A percentile compares a stretch with the other conserved stretches of the same genome.
These are phyloP conservation scores for Theodoxus fluviatilis DNA, from an alignment of 2,888 invertebrate genomes.

Conservation along the genomic window DNA sequence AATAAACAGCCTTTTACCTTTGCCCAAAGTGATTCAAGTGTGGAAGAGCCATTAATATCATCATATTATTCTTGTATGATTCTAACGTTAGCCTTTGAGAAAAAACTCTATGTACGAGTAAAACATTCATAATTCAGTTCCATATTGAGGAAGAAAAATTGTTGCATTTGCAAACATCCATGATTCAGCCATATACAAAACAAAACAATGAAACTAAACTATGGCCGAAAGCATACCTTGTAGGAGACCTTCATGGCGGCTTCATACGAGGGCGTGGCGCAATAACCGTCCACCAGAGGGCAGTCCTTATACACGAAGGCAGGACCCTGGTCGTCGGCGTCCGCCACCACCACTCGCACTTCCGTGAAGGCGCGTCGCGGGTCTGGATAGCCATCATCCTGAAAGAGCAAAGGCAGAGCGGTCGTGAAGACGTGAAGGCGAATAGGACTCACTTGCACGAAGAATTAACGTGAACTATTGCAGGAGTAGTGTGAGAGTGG, in stretches of 20 bases:
- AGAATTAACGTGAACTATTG: not conserved
- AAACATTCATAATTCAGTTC: no score
- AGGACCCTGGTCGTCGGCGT: constrained; percentile 90
- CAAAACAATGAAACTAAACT: not conserved
- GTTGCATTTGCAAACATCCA: no score
- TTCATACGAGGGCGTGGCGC: constrained; percentile 86
- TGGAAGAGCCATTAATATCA: no score
- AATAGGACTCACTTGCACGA: not conserved
- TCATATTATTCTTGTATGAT: no score
- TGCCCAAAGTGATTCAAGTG: no score
- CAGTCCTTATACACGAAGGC: constrained; percentile 90
- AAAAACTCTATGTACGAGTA: no score
- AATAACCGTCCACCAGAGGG: constrained; percentile 80
- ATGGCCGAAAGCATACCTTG: constrained; percentile 24
- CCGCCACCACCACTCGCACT: constrained; percentile 82
- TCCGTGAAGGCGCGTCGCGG: constrained; percentile 71
- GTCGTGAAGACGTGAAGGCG: no score
- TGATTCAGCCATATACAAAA: not conserved
- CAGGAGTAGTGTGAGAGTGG: no score
- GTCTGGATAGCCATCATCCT: constrained; percentile 35
- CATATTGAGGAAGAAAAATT: no score
- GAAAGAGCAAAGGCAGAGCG: not conserved
- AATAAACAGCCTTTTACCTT: no score
- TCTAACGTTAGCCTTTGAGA: no score
- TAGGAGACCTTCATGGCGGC: constrained; percentile 73